Conservation (phyloP, 1,140 invertebrate genomes). For the Drosophila insularis region DNA sequence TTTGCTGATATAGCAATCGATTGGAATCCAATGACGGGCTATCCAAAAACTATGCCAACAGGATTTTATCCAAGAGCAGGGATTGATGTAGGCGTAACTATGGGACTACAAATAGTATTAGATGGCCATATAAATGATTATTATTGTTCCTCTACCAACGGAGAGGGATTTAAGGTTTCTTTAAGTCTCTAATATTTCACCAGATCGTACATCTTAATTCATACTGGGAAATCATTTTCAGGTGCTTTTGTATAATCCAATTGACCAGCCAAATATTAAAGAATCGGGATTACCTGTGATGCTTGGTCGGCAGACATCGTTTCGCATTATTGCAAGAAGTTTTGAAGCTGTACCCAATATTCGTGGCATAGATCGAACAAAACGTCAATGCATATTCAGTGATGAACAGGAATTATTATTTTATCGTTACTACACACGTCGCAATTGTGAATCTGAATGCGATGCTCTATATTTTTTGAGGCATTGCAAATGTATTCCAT, state of each 20-base stretch:
- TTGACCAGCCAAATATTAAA: conserved; percentile 69
- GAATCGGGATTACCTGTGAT: conserved; percentile 68
- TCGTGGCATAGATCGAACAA: conserved; percentile 45
- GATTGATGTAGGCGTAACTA: conserved; percentile 85
- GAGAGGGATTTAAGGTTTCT: conserved; percentile 90
- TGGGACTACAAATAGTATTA: conserved; percentile 88
- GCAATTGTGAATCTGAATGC: conserved; percentile 88
- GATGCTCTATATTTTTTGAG: conserved; percentile 86
- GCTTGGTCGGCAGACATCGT: conserved; percentile 64
- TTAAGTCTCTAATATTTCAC: neutral
- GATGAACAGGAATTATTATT: conserved; percentile 66
- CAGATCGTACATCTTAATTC: neutral
- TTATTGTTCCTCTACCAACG: conserved; percentile 90
- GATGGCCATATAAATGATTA: conserved; percentile 89
- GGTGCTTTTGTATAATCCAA: conserved; percentile 73
- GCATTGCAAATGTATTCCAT: conserved; percentile 87
- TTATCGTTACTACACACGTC: conserved; percentile 69
- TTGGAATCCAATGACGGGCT: conserved; percentile 84
- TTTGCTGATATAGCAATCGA: conserved; percentile 83
- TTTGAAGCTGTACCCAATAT: conserved; percentile 51
- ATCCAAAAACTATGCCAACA: conserved; percentile 52
- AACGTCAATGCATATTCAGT: conserved; percentile 73
- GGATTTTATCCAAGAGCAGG: conserved; percentile 60
- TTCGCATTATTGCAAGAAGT: conserved; percentile 58
- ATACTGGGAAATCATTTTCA: conserved; percentile 1